Conservation (phyloP, 2,113 vertebrate species). For the Salvelinus fontinalis region DNA sequence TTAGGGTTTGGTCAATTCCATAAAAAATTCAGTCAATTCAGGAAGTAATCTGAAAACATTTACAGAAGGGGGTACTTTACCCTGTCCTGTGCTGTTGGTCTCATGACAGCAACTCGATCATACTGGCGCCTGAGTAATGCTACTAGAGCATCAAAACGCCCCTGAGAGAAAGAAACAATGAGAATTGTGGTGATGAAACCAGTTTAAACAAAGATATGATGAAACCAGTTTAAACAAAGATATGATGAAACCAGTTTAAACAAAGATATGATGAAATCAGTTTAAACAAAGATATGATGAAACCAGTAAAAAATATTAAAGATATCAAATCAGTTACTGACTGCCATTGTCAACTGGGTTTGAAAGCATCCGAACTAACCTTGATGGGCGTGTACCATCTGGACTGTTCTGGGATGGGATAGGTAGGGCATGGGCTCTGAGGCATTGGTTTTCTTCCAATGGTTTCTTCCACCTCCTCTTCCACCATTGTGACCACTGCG, state of each 20-base stretch:
- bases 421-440: constrained; percentile 74
- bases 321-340: too few species aligned
- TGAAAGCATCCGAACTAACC: constrained; percentile 63
- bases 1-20: too few species aligned
- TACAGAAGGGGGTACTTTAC: constrained; percentile 59
- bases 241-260: neutral
- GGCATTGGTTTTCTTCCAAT: constrained; percentile 69
- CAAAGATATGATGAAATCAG: neutral
- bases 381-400: constrained; percentile 98
- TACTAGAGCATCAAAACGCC: constrained; percentile 88
- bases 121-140: constrained; percentile 88
- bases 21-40: neutral
- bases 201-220: neutral
- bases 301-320: too few species aligned
- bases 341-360: too few species aligned
- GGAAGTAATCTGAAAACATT: neutral
- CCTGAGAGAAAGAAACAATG: constrained; percentile 65
- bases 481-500: constrained; percentile 80
- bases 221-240: neutral
- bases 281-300: neutral
- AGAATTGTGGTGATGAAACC: neutral
- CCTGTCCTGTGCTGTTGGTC: constrained; percentile 90
- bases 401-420: constrained; percentile 68
- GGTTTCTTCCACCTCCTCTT: constrained; percentile 79
- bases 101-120: constrained; percentile 93